Evolutionary conservation across 2,113 vertebrate genomes (phyloP).

Genomic region (Pseudorasbora parva): DNA sequence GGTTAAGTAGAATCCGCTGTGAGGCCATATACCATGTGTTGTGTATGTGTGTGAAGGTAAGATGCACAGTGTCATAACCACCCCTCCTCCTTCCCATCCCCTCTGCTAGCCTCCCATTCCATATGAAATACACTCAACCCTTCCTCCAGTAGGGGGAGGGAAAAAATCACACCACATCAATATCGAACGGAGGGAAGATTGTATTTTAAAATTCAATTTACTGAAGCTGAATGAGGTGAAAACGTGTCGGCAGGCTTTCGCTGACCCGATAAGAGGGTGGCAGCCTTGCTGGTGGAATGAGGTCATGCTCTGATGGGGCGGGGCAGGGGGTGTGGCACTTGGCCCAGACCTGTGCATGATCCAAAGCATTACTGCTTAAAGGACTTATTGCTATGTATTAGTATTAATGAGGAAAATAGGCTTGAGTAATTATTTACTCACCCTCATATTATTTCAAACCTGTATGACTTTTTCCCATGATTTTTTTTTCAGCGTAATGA

Average conservation of each 20-base stretch:
- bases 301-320: conserved; percentile 43
- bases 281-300: conserved; percentile 53
- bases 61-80: conserved; percentile 31
- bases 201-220: conserved; percentile 65
- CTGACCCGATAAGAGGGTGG: conserved; percentile 45
- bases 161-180: conserved; percentile 52
- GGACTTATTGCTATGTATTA: neutral
- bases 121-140: conserved; percentile 33
- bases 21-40: conserved; percentile 49
- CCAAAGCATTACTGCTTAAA: conserved; percentile 17
- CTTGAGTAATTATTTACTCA: neutral
- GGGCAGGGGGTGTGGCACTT: conserved; percentile 22
- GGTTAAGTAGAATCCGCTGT: conserved; percentile 54
- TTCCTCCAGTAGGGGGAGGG: conserved; percentile 24
- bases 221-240: conserved; percentile 57
- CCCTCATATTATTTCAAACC: neutral
- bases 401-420: conserved; percentile 45
- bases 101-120: conserved; percentile 14
- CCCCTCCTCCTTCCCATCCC: neutral
- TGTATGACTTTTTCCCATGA: no score
- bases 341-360: conserved; percentile 13
- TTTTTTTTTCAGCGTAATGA: neutral
- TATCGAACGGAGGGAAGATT: conserved; percentile 56
- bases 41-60: conserved; percentile 42
- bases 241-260: conserved; percentile 51